phyloP scores from a whole-genome alignment of 2,113 vertebrate species.

The Verasper variegatus region DNA sequence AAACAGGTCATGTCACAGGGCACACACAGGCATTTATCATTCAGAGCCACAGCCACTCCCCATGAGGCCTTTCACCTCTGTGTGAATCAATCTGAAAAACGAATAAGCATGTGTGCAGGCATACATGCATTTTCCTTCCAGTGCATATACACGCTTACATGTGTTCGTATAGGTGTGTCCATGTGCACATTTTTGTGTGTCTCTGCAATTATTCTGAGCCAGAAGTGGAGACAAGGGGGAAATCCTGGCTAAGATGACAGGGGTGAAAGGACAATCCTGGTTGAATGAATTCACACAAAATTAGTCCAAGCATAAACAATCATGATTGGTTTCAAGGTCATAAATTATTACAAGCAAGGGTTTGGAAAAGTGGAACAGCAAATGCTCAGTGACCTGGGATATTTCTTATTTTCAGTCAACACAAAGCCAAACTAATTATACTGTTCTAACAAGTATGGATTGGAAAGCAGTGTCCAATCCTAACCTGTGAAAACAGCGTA shows the following conservation, averaged over 20 bases:
- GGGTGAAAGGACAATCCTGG: conserved; percentile 66
- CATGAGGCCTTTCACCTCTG: conserved; percentile 26
- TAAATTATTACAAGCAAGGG: conserved; percentile 70
- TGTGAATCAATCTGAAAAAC: conserved; percentile 52
- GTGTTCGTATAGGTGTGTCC: background rate
- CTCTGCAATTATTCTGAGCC: conserved; percentile 38
- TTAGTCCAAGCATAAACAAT: conserved; percentile 75
- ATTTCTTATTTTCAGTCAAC: conserved; percentile 31
- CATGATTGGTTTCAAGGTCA: conserved; percentile 77
- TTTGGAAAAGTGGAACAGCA: conserved; percentile 63
- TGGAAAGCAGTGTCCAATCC: background rate
- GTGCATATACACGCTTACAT: background rate
- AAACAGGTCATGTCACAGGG: conserved; percentile 43
- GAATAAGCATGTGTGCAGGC: background rate
- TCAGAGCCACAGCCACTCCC: conserved; percentile 39
- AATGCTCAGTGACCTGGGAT: conserved; percentile 72
- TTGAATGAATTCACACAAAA: conserved; percentile 65
- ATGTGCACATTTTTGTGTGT: conserved; percentile 5
- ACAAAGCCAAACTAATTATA: conserved; percentile 44
- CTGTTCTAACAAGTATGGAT: background rate
- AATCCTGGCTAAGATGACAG: conserved; percentile 46
- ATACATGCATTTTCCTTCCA: conserved; percentile 20
- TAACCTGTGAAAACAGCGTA: background rate
- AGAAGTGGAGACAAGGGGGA: conserved; percentile 13
- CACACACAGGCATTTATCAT: conserved; percentile 57